Evolutionary conservation across 2,797 vertebrate species (phyloP).

Genomic region (Neostethus bicornis): DNA sequence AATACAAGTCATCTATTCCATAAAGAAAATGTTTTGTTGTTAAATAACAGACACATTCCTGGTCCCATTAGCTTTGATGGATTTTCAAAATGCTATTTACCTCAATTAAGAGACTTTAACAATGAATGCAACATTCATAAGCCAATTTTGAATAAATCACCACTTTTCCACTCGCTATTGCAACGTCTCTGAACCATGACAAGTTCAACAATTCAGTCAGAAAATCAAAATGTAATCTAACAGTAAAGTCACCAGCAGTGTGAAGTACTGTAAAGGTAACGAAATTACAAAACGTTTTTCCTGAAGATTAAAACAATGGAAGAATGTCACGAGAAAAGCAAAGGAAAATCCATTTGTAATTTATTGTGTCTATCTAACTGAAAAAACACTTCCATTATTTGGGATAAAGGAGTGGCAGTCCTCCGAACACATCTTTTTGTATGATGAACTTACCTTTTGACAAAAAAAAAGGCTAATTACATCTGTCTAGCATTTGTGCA

Average conservation of each 20-base stretch:
- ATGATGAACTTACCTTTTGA: conserved; percentile 34
- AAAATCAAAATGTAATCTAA: conserved; percentile 12
- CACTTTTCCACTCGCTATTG: neutral
- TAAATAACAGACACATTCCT: no score
- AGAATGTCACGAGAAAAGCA: neutral
- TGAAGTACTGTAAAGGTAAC: conserved; percentile 1
- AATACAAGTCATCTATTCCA: no score
- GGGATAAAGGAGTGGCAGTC: conserved; percentile 3
- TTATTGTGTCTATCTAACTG: neutral
- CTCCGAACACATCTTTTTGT: conserved; percentile 7
- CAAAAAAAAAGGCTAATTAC: conserved; percentile 23
- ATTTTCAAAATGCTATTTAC: no score
- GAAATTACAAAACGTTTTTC: neutral
- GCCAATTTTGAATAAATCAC: neutral
- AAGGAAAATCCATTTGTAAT: neutral
- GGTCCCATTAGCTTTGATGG: no score
- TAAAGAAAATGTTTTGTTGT: neutral
- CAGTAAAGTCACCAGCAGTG: conserved; percentile 6
- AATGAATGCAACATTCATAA: no score
- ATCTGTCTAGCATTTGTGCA: no score
- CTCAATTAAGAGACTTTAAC: no score
- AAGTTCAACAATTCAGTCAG: neutral
- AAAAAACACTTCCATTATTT: conserved; percentile 15
- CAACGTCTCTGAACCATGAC: neutral
- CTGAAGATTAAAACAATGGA: neutral